These are phyloP conservation scores for Cremastobaeus sp. DNA, from an alignment of 2,888 invertebrate species.

Conservation along the genomic window DNA sequence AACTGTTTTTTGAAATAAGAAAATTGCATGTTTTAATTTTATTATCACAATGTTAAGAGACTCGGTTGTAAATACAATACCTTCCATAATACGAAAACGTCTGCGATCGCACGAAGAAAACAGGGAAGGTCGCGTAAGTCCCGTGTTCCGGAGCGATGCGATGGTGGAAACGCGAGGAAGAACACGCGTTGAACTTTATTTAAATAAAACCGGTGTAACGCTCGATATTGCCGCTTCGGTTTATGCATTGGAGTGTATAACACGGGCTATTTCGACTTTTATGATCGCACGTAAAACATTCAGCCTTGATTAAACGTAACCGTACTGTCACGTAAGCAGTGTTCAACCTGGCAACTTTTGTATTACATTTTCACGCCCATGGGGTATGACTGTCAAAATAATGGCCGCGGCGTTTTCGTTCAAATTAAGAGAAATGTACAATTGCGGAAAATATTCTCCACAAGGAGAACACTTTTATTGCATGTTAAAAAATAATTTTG, in stretches of 20 bases:
- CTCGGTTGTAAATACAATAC: constrained; percentile 2
- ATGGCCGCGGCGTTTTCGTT: constrained; percentile 43
- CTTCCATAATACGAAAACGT: constrained; percentile 23
- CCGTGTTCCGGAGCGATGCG: constrained; percentile 36
- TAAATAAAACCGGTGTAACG: constrained; percentile 76
- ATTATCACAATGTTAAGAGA: not conserved
- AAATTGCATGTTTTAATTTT: too few relatives aligned
- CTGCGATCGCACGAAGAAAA: constrained; percentile 30
- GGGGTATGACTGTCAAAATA: constrained; percentile 47
- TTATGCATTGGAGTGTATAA: constrained; percentile 76
- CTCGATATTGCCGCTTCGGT: constrained; percentile 76
- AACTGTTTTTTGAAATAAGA: too few relatives aligned
- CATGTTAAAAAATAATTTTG: too few relatives aligned
- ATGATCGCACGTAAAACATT: constrained; percentile 76
- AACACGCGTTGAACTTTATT: constrained; percentile 72
- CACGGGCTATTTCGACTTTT: constrained; percentile 75
- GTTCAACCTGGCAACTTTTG: constrained; percentile 54
- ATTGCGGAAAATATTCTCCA: too few relatives aligned
- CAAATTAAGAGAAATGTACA: too few relatives aligned
- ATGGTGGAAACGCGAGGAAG: constrained; percentile 53
- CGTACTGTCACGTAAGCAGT: constrained; percentile 55
- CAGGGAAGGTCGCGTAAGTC: constrained; percentile 53
- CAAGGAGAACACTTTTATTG: too few relatives aligned
- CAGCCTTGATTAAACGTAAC: constrained; percentile 76
- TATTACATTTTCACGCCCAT: constrained; percentile 54